Base-by-base conservation (phyloP, 2,797 vertebrate species). In the Periparus ater region DNA sequence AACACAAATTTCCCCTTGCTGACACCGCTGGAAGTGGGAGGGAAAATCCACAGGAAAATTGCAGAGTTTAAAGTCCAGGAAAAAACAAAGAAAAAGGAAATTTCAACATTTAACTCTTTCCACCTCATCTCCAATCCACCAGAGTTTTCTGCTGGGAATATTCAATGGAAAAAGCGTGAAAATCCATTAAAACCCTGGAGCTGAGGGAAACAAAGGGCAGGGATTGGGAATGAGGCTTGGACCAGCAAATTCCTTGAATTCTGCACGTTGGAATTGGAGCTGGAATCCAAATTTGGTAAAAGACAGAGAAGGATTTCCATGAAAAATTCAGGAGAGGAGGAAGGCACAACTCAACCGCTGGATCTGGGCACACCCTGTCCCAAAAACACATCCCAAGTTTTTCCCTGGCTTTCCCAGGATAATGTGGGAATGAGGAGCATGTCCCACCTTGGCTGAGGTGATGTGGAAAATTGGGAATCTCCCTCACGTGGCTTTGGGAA, bases 341-440 rank as follows among this genome's bases (percentile, higher is more conserved):
- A 55, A 23, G 0, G 15, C 53, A 57, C 18, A 12, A 9, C 18
- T 40, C 34, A 18, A 29, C 29, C 3, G 6, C 36, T 15, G 65
- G 40, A 17, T 34, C 62, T 1, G 1, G 47, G 40, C 48, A 70
- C 0, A 0, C 29, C 19, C 4, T 0, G 10, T 19, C 48, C 40
- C 14, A 7, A n/a, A 72, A 61, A 82, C 40, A 6, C 1, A 61
- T 67, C n/a, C 78, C 67, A 42, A 40, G 26, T 18, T 76, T 62
- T 72, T 66, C 48, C 44, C 15, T 38, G 34, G 19, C 20, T 77
- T 47, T 23, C 50, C 40, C 12, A 8, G 48, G 45, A 81, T 10
- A 22, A 48, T 1, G 4, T 6, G 88, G 73, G 71, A 77, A 86
- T 27, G 57, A 16, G 21, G 50, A 67, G 20, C 7, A 0, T 17